Evolutionary conservation across 2,113 vertebrate genomes (phyloP), one percentile per base, ranked within the genome.

Genomic region (Psittacara wagleri): DNA sequence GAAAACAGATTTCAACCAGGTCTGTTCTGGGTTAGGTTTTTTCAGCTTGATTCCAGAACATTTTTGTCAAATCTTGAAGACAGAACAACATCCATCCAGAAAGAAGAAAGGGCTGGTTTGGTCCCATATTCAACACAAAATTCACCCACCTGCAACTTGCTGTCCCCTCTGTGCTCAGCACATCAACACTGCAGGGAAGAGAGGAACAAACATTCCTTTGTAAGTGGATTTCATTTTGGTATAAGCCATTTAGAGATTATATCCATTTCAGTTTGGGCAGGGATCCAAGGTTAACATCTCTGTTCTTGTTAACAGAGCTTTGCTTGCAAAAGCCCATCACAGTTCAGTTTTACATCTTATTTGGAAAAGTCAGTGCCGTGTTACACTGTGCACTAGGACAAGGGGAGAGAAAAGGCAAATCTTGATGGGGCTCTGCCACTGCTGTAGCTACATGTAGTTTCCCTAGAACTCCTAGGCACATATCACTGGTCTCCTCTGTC

Each of bases 221-320:
- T 55, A 84, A 95, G 68, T 81, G 79, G 68, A 94, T 97, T 96
- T 92, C 85, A 88, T 95, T 93, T 92, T 72, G 69, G 73, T 88
- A 84, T 66, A 39, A 95, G 95, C 94, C 93, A 93, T 90, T 96
- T 93, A 90, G 94, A 95, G 63, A 96, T 94, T 96, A 93, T 43
- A 96, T 88, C 92, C 95, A 92, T 92, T 96, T 83, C 90, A 92
- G 22, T 94, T 95, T 57, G 92, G 95, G 93, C 95, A 96, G 83
- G 48, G 28, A 92, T 95, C 95, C 95, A 97, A 95, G 86, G 90
- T 94, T 94, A 94, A 94, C 90, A 57, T 94, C 88, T 61, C 61
- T 52, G 79, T 61, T 86, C 90, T 41, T 72, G 88, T 90, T 96
- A 93, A 90, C 82, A 83, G 75, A 90, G 90, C 83, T 88, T 91